Evolutionary conservation across 2,113 vertebrate genomes (phyloP).

Genomic region (Bombycilla garrulus): DNA sequence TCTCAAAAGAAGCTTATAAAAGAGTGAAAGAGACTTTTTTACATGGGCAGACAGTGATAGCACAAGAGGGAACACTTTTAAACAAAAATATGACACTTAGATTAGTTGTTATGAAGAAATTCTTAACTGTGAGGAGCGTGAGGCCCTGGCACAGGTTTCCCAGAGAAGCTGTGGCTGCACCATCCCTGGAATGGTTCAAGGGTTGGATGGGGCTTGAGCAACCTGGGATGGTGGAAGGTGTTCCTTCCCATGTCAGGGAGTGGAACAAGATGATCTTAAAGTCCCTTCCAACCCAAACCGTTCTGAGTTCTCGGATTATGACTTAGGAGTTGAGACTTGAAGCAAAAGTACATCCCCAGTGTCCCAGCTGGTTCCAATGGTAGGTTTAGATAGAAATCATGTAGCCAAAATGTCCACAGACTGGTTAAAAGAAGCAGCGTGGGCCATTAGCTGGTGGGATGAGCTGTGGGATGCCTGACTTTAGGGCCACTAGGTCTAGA

Average conservation of each 20-base stretch:
- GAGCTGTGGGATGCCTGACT: not conserved
- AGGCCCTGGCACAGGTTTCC: not conserved
- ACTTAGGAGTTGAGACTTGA: not conserved
- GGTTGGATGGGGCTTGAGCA: not conserved
- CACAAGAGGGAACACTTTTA: not conserved
- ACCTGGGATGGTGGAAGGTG: not conserved
- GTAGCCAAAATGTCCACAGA: not conserved
- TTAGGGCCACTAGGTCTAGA: not conserved
- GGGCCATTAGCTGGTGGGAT: not conserved
- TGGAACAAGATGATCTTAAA: too few species aligned
- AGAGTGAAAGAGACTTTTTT: not conserved
- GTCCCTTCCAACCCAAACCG: not conserved
- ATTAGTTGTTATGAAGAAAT: not conserved
- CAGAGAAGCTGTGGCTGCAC: not conserved
- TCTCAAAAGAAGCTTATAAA: not conserved
- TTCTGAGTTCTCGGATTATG: not conserved
- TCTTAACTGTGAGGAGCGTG: not conserved
- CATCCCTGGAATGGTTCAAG: not conserved
- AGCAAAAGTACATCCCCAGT: not conserved
- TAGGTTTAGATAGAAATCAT: not conserved
- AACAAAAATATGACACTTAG: accelerated
- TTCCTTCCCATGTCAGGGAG: not conserved
- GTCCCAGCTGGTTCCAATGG: not conserved
- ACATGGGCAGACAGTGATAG: too few species aligned
- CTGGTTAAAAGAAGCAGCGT: not conserved